Evolutionary conservation across 2,888 invertebrate species (phyloP).

Genomic region (Lasioglossum oenotherae): DNA sequence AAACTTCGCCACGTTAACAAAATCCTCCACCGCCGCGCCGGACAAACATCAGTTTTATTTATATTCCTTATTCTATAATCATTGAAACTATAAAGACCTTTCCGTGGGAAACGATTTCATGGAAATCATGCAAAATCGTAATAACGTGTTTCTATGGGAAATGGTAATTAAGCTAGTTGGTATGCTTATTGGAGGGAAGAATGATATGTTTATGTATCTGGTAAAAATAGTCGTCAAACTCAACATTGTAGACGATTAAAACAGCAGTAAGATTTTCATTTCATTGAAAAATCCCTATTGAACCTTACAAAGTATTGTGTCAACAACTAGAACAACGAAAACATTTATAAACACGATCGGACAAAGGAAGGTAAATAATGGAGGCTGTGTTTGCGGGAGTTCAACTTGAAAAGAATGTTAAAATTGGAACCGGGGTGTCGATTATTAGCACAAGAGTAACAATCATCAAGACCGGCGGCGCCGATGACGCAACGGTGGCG

Average conservation of each 20-base stretch:
- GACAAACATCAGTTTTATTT: background rate
- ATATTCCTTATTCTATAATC: background rate
- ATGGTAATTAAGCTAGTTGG: too few species aligned
- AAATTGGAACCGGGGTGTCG: background rate
- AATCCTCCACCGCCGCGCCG: background rate
- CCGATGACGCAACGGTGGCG: background rate
- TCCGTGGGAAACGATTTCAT: too few species aligned
- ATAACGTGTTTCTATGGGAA: background rate
- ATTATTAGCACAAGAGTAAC: background rate
- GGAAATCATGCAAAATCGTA: too few species aligned
- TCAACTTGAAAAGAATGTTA: background rate
- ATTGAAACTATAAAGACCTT: background rate
- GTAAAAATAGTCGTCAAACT: too few species aligned
- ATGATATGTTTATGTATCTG: too few species aligned
- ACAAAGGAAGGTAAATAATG: background rate
- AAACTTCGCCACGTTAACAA: slow-evolving; percentile 10
- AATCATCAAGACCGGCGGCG: background rate
- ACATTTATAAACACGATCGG: background rate
- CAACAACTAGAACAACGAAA: background rate
- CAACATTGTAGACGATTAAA: too few species aligned
- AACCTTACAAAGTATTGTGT: background rate
- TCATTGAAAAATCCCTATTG: background rate
- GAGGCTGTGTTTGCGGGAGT: background rate
- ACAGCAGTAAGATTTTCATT: background rate
- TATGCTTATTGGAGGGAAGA: too few species aligned